Conservation (phyloP, 1,140 invertebrate genomes). For the Cardiocondyla obscurior region DNA sequence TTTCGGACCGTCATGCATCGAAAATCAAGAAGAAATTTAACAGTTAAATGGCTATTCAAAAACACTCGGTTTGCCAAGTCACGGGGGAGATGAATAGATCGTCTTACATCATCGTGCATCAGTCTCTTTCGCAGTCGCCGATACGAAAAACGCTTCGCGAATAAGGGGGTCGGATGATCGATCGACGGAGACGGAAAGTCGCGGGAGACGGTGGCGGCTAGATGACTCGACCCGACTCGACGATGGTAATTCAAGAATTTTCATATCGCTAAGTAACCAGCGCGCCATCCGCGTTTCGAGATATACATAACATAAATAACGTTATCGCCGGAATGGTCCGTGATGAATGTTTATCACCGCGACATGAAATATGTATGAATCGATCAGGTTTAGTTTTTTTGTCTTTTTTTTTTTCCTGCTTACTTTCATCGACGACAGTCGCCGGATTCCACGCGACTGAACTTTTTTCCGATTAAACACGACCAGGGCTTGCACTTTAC, state of each 20-base stretch:
- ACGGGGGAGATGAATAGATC: slow-evolving; percentile 38
- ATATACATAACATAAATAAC: slow-evolving; percentile 42
- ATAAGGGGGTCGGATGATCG: slow-evolving; percentile 32
- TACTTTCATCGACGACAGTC: neutral
- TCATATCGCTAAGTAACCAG: slow-evolving; percentile 55
- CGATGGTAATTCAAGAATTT: slow-evolving; percentile 56
- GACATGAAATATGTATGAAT: slow-evolving; percentile 52
- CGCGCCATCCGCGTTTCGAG: slow-evolving; percentile 40
- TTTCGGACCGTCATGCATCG: neutral
- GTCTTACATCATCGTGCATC: slow-evolving; percentile 29
- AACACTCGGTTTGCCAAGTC: slow-evolving; percentile 38
- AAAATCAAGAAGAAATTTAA: slow-evolving; percentile 6
- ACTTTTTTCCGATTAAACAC: neutral
- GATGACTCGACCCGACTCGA: slow-evolving; percentile 30
- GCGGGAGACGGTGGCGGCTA: neutral
- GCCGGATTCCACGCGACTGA: neutral
- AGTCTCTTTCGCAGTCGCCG: neutral
- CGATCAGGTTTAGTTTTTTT: slow-evolving; percentile 11
- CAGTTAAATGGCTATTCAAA: neutral
- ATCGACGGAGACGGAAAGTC: slow-evolving; percentile 43
- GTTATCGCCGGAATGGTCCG: slow-evolving; percentile 9
- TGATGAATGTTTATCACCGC: slow-evolving; percentile 41
- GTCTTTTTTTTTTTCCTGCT: no score
- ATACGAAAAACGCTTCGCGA: slow-evolving; percentile 13
- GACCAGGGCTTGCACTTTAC: no score